phyloP scores from a whole-genome alignment of 2,797 vertebrate species.

The Malacoraja senta region DNA sequence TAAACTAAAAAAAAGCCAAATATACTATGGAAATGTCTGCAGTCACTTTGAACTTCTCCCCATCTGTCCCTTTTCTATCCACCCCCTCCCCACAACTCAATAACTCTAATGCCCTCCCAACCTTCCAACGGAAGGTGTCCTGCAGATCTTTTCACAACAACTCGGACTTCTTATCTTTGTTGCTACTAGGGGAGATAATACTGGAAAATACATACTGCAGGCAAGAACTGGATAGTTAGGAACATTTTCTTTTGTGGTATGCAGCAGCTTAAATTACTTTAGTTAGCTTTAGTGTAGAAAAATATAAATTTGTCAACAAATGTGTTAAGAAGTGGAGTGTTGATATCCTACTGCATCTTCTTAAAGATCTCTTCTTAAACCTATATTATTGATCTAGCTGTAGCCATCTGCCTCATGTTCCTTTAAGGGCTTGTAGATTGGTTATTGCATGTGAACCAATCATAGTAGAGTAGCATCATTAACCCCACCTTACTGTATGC shows the following conservation, averaged over 20 bases:
- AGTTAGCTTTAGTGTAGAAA: neutral
- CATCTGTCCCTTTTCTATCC: neutral
- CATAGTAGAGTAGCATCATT: too few species aligned
- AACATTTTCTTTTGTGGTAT: neutral
- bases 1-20: too few species aligned
- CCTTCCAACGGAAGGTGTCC: too few species aligned
- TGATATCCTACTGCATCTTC: too few species aligned
- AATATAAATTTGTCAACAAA: neutral
- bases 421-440: too few species aligned
- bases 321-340: too few species aligned
- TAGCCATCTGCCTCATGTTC: too few species aligned
- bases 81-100: neutral
- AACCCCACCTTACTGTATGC: too few species aligned
- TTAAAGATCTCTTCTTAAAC: too few species aligned
- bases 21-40: neutral
- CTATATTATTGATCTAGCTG: too few species aligned
- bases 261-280: neutral
- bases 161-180: neutral
- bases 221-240: neutral
- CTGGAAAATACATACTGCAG: neutral
- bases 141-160: neutral
- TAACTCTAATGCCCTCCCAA: too few species aligned
- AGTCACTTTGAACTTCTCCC: neutral
- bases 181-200: neutral
- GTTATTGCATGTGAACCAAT: too few species aligned